Percentiles rank a stretch among this genome's conserved stretches.
These are phyloP conservation scores for Drosophila algonquin DNA, from an alignment of 2,888 invertebrate genomes.

Conservation along the genomic window DNA sequence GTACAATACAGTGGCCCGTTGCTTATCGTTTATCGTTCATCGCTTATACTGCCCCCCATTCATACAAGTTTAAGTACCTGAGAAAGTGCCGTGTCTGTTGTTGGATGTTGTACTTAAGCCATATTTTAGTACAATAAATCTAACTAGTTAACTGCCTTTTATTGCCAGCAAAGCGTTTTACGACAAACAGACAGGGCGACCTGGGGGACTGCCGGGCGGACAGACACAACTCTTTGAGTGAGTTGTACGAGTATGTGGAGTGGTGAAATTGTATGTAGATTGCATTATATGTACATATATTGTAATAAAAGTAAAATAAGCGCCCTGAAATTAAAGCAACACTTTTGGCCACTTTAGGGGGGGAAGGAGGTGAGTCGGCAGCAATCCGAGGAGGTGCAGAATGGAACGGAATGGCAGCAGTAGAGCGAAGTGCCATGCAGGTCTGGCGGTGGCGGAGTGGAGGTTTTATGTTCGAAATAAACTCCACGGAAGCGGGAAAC, in stretches of 20 bases:
- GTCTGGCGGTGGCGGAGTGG: conserved; percentile 9
- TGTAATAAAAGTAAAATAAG: conserved; percentile 69
- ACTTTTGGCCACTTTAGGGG: conserved; percentile 47
- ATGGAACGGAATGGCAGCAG: conserved; percentile 18
- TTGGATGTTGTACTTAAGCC: conserved; percentile 68
- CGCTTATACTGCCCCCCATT: conserved; percentile 41
- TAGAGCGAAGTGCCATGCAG: conserved; percentile 12
- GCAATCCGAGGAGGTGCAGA: conserved; percentile 9
- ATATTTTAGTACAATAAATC: conserved; percentile 79
- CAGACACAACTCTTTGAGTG: conserved; percentile 56
- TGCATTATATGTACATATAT: conserved; percentile 52
- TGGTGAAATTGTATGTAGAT: conserved; percentile 61
- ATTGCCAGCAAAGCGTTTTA: conserved; percentile 79
- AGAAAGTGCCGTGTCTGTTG: conserved; percentile 61
- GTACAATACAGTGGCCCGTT: conserved; percentile 2
- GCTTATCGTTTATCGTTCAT: conserved; percentile 25
- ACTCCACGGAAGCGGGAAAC: conserved; percentile 21
- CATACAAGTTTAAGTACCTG: conserved; percentile 61
- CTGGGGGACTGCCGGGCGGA: conserved; percentile 5
- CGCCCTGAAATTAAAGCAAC: conserved; percentile 64
- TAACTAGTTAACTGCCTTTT: conserved; percentile 78
- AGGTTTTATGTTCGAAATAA: conserved; percentile 44
- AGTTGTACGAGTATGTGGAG: conserved; percentile 37
- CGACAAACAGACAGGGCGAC: conserved; percentile 62
- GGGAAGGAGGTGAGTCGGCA: conserved; percentile 16